A percentile compares a stretch with the other conserved stretches of the same genome.
Conservation (phyloP, 1,140 invertebrate species). For the Euschistus heros region DNA sequence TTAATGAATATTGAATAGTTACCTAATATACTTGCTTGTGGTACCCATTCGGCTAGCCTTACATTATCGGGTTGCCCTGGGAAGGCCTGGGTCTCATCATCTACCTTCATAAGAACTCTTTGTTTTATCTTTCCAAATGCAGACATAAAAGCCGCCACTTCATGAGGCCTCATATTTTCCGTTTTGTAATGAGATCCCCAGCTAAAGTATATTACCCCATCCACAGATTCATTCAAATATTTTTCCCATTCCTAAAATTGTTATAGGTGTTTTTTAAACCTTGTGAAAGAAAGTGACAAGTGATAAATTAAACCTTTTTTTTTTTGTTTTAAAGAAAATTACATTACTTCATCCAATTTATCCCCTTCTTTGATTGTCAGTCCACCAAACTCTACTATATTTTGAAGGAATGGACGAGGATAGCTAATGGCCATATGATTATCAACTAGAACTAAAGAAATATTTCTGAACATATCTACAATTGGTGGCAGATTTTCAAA, state of each 20-base stretch:
- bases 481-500: too few species aligned
- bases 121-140: slow-evolving; percentile 45
- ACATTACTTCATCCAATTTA: too few species aligned
- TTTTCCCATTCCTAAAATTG: slow-evolving; percentile 27
- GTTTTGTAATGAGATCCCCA: slow-evolving; percentile 56
- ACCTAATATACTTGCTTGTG: slow-evolving; percentile 58
- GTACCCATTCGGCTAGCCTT: slow-evolving; percentile 51
- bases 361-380: too few species aligned
- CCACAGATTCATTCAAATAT: slow-evolving; percentile 29
- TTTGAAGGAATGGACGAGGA: too few species aligned
- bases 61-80: slow-evolving; percentile 46
- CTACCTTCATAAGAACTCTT: slow-evolving; percentile 56
- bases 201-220: slow-evolving; percentile 45
- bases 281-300: too few species aligned
- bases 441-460: too few species aligned
- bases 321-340: too few species aligned
- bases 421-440: too few species aligned
- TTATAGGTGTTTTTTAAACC: neutral
- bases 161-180: slow-evolving; percentile 45
- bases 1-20: neutral
- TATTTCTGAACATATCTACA: too few species aligned
- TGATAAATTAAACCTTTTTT: too few species aligned
- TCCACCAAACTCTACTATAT: too few species aligned
- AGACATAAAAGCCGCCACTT: slow-evolving; percentile 40
- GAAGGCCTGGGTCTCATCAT: slow-evolving; percentile 39